A percentile compares a stretch with the other conserved stretches of the same genome.
Evolutionary conservation across 2,113 vertebrate genomes (phyloP).

Genomic region (Hemicordylus capensis): DNA sequence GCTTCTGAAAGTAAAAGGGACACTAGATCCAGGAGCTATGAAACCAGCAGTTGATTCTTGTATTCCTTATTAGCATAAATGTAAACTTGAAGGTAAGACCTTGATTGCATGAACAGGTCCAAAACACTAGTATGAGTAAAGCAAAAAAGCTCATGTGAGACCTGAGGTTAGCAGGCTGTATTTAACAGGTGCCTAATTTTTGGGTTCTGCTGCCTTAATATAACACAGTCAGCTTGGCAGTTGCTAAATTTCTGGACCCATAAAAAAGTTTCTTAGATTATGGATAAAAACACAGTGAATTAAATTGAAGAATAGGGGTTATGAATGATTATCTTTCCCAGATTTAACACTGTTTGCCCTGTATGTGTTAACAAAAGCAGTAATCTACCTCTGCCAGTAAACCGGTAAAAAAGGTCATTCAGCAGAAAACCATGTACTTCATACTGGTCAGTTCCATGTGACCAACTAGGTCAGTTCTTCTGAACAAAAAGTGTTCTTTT

Average conservation of each 20-base stretch:
- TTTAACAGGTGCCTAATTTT: slow-evolving; percentile 79
- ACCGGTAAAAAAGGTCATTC: slow-evolving; percentile 64
- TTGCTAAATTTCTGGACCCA: slow-evolving; percentile 78
- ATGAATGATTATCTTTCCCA: slow-evolving; percentile 61
- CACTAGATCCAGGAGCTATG: slow-evolving; percentile 84
- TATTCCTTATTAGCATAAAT: slow-evolving; percentile 76
- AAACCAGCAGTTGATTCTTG: slow-evolving; percentile 77
- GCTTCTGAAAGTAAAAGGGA: slow-evolving; percentile 81
- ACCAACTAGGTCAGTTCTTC: slow-evolving; percentile 58
- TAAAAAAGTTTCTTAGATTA: slow-evolving; percentile 57
- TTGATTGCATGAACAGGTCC: slow-evolving; percentile 77
- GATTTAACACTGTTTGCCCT: slow-evolving; percentile 60
- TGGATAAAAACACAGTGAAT: slow-evolving; percentile 45
- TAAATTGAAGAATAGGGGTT: slow-evolving; percentile 56
- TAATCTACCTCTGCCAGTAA: slow-evolving; percentile 83
- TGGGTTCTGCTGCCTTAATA: slow-evolving; percentile 84
- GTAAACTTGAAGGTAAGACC: slow-evolving; percentile 81
- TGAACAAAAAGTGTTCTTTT: slow-evolving; percentile 60
- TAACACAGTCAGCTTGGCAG: slow-evolving; percentile 82
- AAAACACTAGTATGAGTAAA: slow-evolving; percentile 77
- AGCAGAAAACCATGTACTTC: slow-evolving; percentile 62
- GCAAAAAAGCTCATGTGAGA: slow-evolving; percentile 60
- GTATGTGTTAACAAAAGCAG: slow-evolving; percentile 71
- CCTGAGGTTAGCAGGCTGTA: slow-evolving; percentile 74
- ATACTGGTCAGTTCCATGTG: slow-evolving; percentile 57